phyloP scores from a whole-genome alignment of 2,113 vertebrate species.

The Irena cyanogastra region DNA sequence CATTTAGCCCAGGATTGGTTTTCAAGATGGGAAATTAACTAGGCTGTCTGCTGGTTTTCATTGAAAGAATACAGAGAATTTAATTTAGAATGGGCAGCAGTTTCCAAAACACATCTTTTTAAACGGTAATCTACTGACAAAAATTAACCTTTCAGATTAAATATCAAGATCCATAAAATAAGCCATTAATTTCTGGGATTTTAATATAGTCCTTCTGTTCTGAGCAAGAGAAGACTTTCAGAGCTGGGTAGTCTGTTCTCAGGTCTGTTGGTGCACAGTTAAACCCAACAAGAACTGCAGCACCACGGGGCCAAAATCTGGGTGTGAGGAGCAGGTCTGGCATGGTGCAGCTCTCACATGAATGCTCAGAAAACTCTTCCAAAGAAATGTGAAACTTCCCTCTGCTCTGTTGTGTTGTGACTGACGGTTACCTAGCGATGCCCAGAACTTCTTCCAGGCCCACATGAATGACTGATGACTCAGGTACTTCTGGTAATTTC shows the following conservation, averaged over 20 bases:
- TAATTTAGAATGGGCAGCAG: neutral
- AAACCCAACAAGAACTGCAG: neutral
- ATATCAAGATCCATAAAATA: conserved; percentile 11
- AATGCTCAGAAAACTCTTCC: neutral
- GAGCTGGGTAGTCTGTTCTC: neutral
- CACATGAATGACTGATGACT: conserved; percentile 15
- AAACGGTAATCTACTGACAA: neutral
- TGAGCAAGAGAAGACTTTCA: conserved; percentile 2
- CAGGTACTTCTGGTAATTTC: neutral
- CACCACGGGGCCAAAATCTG: neutral
- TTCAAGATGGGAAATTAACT: neutral
- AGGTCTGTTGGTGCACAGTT: neutral
- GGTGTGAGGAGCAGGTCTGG: neutral
- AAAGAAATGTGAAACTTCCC: conserved; percentile 15
- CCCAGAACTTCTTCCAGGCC: conserved; percentile 49
- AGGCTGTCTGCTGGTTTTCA: neutral
- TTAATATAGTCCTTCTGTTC: neutral
- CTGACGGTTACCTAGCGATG: conserved; percentile 39
- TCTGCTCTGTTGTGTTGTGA: conserved; percentile 38
- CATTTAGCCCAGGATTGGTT: neutral
- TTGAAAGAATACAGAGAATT: neutral
- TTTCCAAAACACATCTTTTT: neutral
- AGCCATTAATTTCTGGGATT: neutral
- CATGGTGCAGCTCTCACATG: neutral
- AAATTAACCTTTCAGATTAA: conserved; percentile 27